Evolutionary conservation across 2,888 invertebrate genomes (phyloP), one percentile per base, ranked within the genome.

Genomic region (Tolmerus cingulatus): DNA sequence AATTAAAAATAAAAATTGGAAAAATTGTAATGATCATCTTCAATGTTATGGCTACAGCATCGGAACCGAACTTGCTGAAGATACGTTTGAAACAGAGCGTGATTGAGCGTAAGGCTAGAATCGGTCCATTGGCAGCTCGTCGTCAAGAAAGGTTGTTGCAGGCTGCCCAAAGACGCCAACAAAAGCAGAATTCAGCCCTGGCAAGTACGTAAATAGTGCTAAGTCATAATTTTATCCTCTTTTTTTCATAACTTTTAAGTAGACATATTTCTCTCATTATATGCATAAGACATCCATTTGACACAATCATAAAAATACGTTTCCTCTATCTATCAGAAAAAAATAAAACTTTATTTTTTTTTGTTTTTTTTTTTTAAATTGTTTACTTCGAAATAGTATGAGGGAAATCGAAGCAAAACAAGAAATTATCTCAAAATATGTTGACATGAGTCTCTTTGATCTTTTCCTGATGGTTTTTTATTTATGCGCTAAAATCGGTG

Each of bases 61-160:
- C 98, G 94, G 98, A 98, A 95, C 98, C 98, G 91, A 98, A 98
- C 95, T 95, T 98, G 94, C 95, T 97, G 94, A 97, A 97, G 95
- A 96, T 97, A 93, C 96, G 97, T 90, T 95, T 97, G 92, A 97
- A 97, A 94, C 97, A 98, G 94, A 97, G 98, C 93, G 98, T 98
- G 92, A 96, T 97, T 94, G 98, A 98, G 93, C 95, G 98, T 90
- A 96, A 98, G 93, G 97, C 97, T 92, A 90, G 93, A 88, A 91
- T 91, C 89, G 98, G 98, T 92, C 98, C 98, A 90, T 95, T 98
- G 93, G 96, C 95, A 91, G 93, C 95, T 90, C 95, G 98, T 90
- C 95, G 98, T 90, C 97, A 96, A 93, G 96, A 96, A 91, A 94
- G 95, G 90, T 94, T 95, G 92, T 94, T 96, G 91, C 95, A 96